Base-by-base conservation (phyloP, 2,113 vertebrate genomes). In the Pelodiscus sinensis region DNA sequence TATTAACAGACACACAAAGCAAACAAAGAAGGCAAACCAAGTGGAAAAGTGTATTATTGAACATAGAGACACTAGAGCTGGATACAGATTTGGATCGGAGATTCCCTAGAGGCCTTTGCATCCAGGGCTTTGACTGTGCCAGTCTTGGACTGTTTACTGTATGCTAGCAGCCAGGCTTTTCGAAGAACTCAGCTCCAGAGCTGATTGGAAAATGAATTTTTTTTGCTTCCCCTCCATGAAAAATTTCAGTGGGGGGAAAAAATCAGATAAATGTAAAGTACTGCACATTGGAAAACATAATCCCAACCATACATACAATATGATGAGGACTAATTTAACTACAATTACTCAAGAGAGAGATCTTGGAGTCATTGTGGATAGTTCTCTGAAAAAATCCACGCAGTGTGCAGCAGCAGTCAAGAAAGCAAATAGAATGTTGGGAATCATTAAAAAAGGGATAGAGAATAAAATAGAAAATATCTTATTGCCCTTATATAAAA, bases 1-100 rank as follows among this genome's bases (percentile, higher is more conserved):
- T 92, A 92, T 95, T 96, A 96, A 82, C 86, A 90, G 93, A 84
- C 82, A 88, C 85, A 93, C 81, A 92, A 91, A 89, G 68, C 68
- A 89, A 89, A 86, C 15, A 91, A 81, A 92, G 87, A 92, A 54
- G 84, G 51, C 86, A 51, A 91, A 90, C 85, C 18, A 16, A 81
- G 60, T 81, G 78, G 86, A 84, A 97, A 96, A 93, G 90, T 8
- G 0, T 35, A 82, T 22, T 31, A 80, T 22, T 82, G 81, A 80
- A 75, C 5, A 80, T 88, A 88, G 77, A 65, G 56, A 9, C 38
- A 80, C 81, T 91, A 56, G 65, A 78, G 77, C 38, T 84, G 65
- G 83, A 10, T 65, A 21, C 85, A 44, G 58, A 56, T 92, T 90
- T 91, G 65, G 35, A 62, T 13, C 3, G 6, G 54, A 82, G 68